phyloP scores from a whole-genome alignment of 2,888 invertebrate species.

The Eristalis arbustorum region DNA sequence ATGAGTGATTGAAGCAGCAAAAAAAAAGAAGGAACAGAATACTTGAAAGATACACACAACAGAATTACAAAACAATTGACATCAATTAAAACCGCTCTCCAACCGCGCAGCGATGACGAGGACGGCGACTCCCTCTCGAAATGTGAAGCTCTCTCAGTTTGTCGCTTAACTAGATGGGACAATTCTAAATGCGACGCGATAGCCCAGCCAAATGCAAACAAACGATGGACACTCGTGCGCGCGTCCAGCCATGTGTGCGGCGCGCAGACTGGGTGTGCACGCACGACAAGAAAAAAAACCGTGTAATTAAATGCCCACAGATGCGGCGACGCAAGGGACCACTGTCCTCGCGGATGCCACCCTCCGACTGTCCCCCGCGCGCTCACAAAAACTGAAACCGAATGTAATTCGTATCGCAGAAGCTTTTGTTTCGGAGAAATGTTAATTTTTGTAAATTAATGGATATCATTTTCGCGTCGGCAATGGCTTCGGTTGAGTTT shows the following conservation, averaged over 20 bases:
- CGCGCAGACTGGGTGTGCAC: not conserved
- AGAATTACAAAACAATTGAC: conserved; percentile 68
- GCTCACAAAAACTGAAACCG: not conserved
- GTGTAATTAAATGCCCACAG: conserved; percentile 33
- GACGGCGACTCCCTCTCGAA: not conserved
- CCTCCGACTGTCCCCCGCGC: not conserved
- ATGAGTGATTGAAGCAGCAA: conserved; percentile 54
- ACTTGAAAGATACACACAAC: conserved; percentile 36
- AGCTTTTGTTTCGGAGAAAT: conserved; percentile 27
- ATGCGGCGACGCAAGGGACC: not conserved
- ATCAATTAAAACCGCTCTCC: conserved; percentile 60
- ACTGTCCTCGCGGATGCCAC: too few species aligned
- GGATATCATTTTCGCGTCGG: conserved; percentile 50
- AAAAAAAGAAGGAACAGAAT: not conserved
- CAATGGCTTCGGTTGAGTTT: conserved; percentile 17
- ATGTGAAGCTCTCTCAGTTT: not conserved
- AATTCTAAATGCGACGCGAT: conserved; percentile 54
- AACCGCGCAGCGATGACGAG: conserved; percentile 16
- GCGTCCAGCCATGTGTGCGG: not conserved
- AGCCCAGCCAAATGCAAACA: conserved; percentile 35
- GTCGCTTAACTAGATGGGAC: not conserved
- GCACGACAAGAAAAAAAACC: not conserved
- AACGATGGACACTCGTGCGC: not conserved
- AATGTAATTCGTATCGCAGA: not conserved
- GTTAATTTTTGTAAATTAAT: conserved; percentile 66